phyloP scores from a whole-genome alignment of 2,113 vertebrate genomes.

The Leptocoma aspasia region DNA sequence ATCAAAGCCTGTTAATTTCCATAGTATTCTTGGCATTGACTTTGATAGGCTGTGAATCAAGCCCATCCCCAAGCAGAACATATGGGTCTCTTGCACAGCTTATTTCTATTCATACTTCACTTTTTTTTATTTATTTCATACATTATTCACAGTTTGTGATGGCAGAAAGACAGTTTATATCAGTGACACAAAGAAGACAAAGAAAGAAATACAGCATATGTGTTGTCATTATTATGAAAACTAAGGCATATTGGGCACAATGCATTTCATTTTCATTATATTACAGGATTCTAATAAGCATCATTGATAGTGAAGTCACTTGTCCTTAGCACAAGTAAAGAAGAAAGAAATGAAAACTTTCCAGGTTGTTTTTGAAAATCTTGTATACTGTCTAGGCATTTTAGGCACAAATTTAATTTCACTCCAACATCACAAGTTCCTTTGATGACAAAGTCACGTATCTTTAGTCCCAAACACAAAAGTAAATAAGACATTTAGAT shows the following conservation, averaged over 20 bases:
- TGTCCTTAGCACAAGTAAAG: constrained; percentile 40
- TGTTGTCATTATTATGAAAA: constrained; percentile 68
- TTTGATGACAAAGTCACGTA: constrained; percentile 67
- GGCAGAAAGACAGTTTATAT: constrained; percentile 61
- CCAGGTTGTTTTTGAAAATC: constrained; percentile 57
- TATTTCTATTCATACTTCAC: constrained; percentile 35
- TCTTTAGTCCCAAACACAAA: constrained; percentile 60
- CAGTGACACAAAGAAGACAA: constrained; percentile 59
- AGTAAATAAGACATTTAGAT: constrained; percentile 70
- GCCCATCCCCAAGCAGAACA: neutral
- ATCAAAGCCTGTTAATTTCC: constrained; percentile 41
- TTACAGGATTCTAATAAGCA: constrained; percentile 59
- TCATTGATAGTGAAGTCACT: constrained; percentile 58
- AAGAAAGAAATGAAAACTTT: constrained; percentile 54
- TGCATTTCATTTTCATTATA: constrained; percentile 65
- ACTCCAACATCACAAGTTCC: constrained; percentile 54
- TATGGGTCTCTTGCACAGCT: constrained; percentile 1
- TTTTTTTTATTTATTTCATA: constrained; percentile 58
- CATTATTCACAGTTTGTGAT: constrained; percentile 65
- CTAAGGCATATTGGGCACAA: constrained; percentile 58
- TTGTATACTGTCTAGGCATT: constrained; percentile 62
- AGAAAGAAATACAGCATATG: constrained; percentile 58
- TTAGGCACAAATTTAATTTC: constrained; percentile 71
- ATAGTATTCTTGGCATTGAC: constrained; percentile 26
- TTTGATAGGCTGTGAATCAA: constrained; percentile 40